phyloP scores from a whole-genome alignment of 2,888 invertebrate genomes.

The Harpalus rufipes region DNA sequence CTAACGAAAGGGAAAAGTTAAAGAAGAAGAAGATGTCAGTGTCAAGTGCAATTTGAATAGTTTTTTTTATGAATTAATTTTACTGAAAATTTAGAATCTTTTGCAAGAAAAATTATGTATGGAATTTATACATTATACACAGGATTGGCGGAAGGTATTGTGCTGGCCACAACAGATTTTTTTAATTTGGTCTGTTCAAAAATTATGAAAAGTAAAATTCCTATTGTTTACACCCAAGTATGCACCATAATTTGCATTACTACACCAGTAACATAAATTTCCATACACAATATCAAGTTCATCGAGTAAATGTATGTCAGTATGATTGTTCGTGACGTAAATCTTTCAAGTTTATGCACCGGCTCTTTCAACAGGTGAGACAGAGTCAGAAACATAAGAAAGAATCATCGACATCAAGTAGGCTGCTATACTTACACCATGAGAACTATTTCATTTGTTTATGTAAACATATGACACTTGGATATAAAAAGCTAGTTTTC shows the following conservation, averaged over 20 bases:
- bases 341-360: not conserved
- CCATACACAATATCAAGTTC: slow-evolving; percentile 26
- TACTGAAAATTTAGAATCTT: no score
- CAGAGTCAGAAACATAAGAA: not conserved
- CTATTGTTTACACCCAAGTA: not conserved
- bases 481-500: slow-evolving; percentile 5
- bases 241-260: not conserved
- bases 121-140: no score
- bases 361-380: not conserved
- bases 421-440: slow-evolving; percentile 29
- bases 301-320: slow-evolving; percentile 30
- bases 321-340: slow-evolving; percentile 23
- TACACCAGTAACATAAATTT: slow-evolving; percentile 25
- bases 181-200: not conserved
- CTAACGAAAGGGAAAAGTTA: no score
- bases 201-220: slow-evolving; percentile 3
- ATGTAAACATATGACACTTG: slow-evolving; percentile 32
- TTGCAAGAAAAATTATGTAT: no score
- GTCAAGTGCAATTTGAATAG: no score
- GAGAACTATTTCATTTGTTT: slow-evolving; percentile 43
- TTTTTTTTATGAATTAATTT: no score
- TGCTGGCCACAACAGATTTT: no score
- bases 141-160: no score
- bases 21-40: no score
- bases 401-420: slow-evolving; percentile 25